Base-by-base conservation (phyloP, 2,797 vertebrate species). In the Lycodopsis pacificus region DNA sequence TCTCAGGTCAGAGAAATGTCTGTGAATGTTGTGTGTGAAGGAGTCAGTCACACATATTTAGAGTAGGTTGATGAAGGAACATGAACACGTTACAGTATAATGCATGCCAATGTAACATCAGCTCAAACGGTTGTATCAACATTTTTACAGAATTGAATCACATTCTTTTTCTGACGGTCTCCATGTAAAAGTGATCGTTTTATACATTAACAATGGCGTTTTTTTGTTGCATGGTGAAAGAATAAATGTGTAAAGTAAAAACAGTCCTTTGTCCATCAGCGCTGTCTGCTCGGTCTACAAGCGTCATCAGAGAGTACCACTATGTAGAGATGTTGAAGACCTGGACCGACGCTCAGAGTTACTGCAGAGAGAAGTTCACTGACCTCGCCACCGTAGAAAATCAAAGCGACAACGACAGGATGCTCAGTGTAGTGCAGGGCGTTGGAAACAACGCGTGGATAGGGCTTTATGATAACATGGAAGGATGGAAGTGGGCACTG, bases 281-380 rank as follows among this genome's bases (percentile, higher is more conserved):
- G 25, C 15, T 86, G 74, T 80, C 13, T 27, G 32, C 40, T 42
- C 4, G 36, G 7, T 30, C 38, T n/a, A 2, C 53, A 10, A 13
- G 5, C 0, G 0, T 53, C 0, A 2, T 27, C 12, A 82, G 1
- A 8, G 15, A 70, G 27, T 93, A 90, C 76, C 65, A 86, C 83
- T 83, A 79, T n/a, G 68, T 90, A 14, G 5, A 12, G 7, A 14
- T 0, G 2, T 3, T 3, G 2, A 83, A 65, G 76, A 87, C 38
- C 42, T 94, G 92, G 90, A 8, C 19, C 63, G 79, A 83, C 3
- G 88, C 92, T 69, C 88, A 82, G 86, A 46, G 2, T 4, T 74
- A 82, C 79, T 93, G 93, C 89, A 88, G 86, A 74, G 1, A 89
- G 12, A 27, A 9, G 11, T 86, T 80, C 42, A 48, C 3, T 34